Conservation (phyloP, 1,140 invertebrate genomes). For the Nasonia vitripennis region DNA sequence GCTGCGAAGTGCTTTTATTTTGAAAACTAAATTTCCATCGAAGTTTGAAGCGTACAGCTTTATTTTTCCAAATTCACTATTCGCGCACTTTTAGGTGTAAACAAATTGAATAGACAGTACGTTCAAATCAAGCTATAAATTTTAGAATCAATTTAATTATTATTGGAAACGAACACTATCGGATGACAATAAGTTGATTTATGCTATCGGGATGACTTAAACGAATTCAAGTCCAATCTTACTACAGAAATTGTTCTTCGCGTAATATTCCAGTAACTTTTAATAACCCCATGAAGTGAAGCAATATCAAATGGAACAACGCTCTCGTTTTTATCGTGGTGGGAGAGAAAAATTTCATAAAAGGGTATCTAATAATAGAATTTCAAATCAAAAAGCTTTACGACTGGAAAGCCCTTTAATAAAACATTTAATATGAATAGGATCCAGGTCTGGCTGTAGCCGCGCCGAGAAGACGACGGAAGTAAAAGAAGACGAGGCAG, state of each 20-base stretch:
- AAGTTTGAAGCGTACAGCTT: too few species aligned
- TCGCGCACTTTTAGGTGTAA: too few species aligned
- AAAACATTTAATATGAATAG: conserved; percentile 43
- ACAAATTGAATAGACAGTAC: too few species aligned
- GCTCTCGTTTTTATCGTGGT: background rate
- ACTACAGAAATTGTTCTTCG: background rate
- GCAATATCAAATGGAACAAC: background rate
- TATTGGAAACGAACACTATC: too few species aligned
- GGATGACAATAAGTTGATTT: too few species aligned
- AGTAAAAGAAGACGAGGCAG: conserved; percentile 2
- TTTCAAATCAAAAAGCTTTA: conserved; percentile 41
- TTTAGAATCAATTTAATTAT: too few species aligned
- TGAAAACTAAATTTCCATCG: too few species aligned
- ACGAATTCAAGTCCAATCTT: background rate
- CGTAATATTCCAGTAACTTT: background rate
- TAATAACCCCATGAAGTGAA: background rate
- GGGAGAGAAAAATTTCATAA: conserved; percentile 16
- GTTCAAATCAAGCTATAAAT: too few species aligned
- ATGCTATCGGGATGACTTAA: background rate
- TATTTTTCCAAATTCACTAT: too few species aligned
- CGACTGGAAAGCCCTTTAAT: conserved; percentile 33
- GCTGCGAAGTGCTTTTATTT: too few species aligned
- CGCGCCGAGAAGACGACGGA: background rate
- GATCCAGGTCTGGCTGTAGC: background rate
- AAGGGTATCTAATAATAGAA: conserved; percentile 26